Evolutionary conservation across 2,797 vertebrate species (phyloP).

Genomic region (Sylvilagus floridanus): DNA sequence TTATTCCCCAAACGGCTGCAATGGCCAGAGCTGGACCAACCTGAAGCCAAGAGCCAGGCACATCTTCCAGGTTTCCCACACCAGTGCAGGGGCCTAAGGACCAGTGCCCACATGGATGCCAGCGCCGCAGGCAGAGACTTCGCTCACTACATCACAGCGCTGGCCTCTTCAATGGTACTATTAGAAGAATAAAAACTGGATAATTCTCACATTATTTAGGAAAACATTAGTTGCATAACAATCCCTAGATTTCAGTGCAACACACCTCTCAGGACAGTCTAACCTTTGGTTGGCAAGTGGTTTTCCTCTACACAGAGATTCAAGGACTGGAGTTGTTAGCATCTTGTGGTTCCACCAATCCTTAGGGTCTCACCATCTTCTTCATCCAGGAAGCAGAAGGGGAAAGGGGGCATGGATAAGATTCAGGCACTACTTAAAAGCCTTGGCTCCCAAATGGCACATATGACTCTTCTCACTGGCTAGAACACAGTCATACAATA

Average conservation of each 20-base stretch:
- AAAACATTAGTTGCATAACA: not conserved
- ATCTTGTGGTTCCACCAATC: not conserved
- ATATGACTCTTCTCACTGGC: not conserved
- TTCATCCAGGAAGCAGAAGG: not conserved
- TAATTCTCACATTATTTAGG: not conserved
- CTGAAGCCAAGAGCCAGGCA: no score
- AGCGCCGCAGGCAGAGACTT: no score
- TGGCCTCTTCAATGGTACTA: not conserved
- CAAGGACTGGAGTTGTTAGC: not conserved
- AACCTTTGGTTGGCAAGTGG: not conserved
- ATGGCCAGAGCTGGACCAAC: no score
- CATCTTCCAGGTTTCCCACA: no score
- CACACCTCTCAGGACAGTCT: not conserved
- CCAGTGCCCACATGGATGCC: no score
- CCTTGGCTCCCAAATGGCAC: not conserved
- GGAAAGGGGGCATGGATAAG: not conserved
- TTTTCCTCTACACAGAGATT: not conserved
- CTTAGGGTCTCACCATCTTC: not conserved
- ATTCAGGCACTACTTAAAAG: not conserved
- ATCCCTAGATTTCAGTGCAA: not conserved
- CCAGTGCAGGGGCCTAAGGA: no score
- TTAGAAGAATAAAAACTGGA: not conserved
- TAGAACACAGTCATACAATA: not conserved
- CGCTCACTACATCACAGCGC: no score
- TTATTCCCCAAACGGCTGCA: no score